Base-by-base conservation (phyloP, 2,888 invertebrate species). In the Trissolcus brochymenae region DNA sequence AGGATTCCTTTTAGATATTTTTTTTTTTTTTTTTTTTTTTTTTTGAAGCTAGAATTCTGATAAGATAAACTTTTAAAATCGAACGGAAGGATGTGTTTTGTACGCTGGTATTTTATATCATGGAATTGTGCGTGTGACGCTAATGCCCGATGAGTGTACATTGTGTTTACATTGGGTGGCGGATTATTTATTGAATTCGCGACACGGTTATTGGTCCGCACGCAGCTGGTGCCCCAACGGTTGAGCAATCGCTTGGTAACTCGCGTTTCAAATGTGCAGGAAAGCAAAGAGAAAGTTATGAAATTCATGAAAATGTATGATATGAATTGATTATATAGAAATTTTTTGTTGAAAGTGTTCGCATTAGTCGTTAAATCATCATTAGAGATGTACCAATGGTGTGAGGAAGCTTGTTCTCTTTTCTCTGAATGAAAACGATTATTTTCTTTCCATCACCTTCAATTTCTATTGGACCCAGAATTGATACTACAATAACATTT, bases 251-350 rank as follows among this genome's bases (percentile, higher is more conserved):
- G 70, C 29, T 60, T 68, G 35, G 70, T 76, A 76, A 76, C 76
- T 56, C 40, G 66, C 65, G 75, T 76, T 76, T 76, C 66, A 76
- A 71, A 71, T 71, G 71, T 71, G 66, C 71, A 76, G 40, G 76
- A 76, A 76, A 76, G 71, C 76, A 76, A 55, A 71, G 76, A 76
- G 76, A 76, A 76, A 76, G 76, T 76, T 71, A 76, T 71, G 76
- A 76, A 76, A 76, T 76, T 50, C 57, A 76, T 76, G 76, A 76
- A 76, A 76, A 71, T 76, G 76, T 66, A 76, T 71, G 71, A 76
- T 76, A 76, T 71, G 76, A 76, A 76, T 76, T 76, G 76, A 76
- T 76, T 66, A 71, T 71, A 76, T 71, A 76, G 76, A 76, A 76
- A 76, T 71, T 76, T 35, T 71, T 35, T 40, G 66, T 76, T 54